Evolutionary conservation across 2,113 vertebrate genomes (phyloP).

Genomic region (Zootoca vivipara): DNA sequence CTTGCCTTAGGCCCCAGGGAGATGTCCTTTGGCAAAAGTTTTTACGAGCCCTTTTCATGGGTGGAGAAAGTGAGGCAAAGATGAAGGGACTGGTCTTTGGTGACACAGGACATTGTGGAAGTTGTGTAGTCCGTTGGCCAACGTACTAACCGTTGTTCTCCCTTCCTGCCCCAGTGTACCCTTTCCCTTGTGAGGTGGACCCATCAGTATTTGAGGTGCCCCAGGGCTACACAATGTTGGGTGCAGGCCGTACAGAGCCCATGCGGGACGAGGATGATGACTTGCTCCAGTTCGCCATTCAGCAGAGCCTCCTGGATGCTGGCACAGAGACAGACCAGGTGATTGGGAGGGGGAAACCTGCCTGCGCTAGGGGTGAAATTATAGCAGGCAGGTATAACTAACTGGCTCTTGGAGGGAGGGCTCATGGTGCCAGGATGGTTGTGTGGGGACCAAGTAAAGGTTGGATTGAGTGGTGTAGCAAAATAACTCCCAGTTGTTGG

Average conservation of each 20-base stretch:
- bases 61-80: background rate
- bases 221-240: conserved; percentile 88
- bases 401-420: background rate
- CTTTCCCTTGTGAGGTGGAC: conserved; percentile 88
- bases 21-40: background rate
- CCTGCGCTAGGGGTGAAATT: background rate
- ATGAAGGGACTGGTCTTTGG: background rate
- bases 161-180: conserved; percentile 68
- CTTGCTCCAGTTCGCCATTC: conserved; percentile 94
- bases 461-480: background rate
- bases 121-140: background rate
- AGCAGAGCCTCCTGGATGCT: conserved; percentile 92
- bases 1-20: background rate
- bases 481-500: background rate
- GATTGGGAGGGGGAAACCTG: background rate
- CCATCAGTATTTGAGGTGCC: conserved; percentile 91
- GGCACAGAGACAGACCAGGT: conserved; percentile 94
- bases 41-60: background rate
- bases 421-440: background rate
- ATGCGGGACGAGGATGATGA: conserved; percentile 92
- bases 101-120: background rate
- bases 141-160: background rate
- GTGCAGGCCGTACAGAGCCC: conserved; percentile 88
- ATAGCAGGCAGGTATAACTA: background rate
- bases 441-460: background rate